Base-by-base conservation (phyloP, 2,797 vertebrate species). In the Carduelis carduelis region DNA sequence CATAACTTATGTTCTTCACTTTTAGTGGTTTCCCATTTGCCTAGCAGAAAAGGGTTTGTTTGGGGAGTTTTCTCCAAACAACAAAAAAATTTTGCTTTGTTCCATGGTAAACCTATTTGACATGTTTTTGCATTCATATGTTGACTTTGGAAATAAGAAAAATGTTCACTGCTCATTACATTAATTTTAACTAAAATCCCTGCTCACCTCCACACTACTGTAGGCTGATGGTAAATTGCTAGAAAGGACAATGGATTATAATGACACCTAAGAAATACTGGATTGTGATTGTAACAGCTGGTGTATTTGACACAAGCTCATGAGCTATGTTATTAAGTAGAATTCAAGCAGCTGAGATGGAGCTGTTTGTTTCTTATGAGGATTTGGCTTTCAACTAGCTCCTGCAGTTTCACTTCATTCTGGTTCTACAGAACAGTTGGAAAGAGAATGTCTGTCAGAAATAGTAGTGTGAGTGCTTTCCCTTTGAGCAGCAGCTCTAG, bases 311-410 rank as follows among this genome's bases (percentile, higher is more conserved):
- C 83, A 90, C 4, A 3, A 89, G 61, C 32, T 72, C 16, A 8
- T 77, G 72, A 88, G 50, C 57, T 93, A 3, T 69, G 24, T 59
- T 93, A 90, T 70, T 88, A 91, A 87, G 63, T 70, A 87, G 70
- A 93, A 85, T 80, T 92, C 87, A 83, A 56, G 84, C 79, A 89
- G 72, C 65, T 91, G 69, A 90, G 69, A 94, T 85, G 21, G 65
- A 83, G 53, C 43, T 72, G 35, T 86, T 93, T 57, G 72, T 86
- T 94, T 95, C 79, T 93, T 91, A 43, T 72, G 55, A 81, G 55
- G 47, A 78, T 75, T 90, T 97, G 91, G 83, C 83, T 78, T 61
- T 91, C 43, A 81, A 28, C 55, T 65, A 86, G 34, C 28, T 80
- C 72, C 83, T 35, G 32, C 61, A 79, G 83, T 91, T 96, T 84